Evolutionary conservation across 2,113 vertebrate species (phyloP), one percentile per base, ranked within the genome.

Genomic region (Sinocyclocheilus rhinocerous): DNA sequence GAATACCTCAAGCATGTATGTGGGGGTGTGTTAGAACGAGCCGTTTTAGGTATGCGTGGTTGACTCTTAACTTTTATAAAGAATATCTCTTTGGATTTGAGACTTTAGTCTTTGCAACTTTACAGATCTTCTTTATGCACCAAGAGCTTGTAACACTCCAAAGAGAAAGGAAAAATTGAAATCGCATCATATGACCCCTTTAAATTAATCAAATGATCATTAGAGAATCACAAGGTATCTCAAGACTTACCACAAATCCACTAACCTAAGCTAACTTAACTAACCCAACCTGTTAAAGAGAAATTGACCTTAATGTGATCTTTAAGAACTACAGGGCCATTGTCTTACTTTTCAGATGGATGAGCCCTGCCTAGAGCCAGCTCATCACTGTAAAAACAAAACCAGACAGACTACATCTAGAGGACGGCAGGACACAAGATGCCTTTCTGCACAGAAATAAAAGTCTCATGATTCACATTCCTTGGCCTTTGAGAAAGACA

Each of bases 391-490:
- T 70, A 13, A 55, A n/a, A 39, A 86, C 50, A 70, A 70, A 86
- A 73, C 77, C 67, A 59, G 65, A 59, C n/a, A 29, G 77, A 73
- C 67, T 29, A 24, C 83, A 57, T 33, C 42, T 6, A 78, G 3
- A 48, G 33, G 75, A 84, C 55, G 1, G 8, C 22, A 72, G 45
- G 22, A 76, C 18, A 63, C 20, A 7, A 18, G 72, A 24, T 22
- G 36, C 26, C 57, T 63, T 59, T 61, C 42, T 78, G 16, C 9
- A 45, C 6, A 6, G 0, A 24, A 18, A 8, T 78, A 48, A 36
- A 22, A 18, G 36, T 33, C 73, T 85, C 84, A 89, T 87, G 81
- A 87, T 90, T 87, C 22, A 73, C 80, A 90, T 89, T 48, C 63
- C 52, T 85, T 20, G 39, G 78, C 50, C 79, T 8, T 24, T 36